Conservation (phyloP, 1,140 invertebrate genomes). For the Nylanderia fulva region DNA sequence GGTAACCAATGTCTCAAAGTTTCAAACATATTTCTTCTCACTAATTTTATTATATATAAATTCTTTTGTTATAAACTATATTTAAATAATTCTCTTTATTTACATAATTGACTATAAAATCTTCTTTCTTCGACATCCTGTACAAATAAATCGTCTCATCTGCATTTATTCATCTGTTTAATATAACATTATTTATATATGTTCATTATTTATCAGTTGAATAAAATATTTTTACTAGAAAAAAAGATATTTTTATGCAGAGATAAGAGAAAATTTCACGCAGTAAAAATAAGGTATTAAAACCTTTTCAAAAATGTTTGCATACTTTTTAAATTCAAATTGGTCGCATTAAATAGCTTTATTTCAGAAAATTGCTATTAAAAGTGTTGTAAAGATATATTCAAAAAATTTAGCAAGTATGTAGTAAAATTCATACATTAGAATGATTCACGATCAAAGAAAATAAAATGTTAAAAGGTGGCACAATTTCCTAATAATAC, state of each 20-base stretch:
- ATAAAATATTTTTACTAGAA: slow-evolving; percentile 15
- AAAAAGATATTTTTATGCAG: slow-evolving; percentile 18
- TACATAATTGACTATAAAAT: slow-evolving; percentile 81
- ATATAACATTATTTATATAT: not conserved
- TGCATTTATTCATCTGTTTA: slow-evolving; percentile 9
- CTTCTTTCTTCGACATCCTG: slow-evolving; percentile 57
- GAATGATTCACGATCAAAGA: slow-evolving; percentile 8
- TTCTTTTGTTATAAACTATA: slow-evolving; percentile 53
- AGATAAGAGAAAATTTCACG: slow-evolving; percentile 36
- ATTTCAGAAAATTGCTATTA: slow-evolving; percentile 30
- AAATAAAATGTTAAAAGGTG: slow-evolving; percentile 14
- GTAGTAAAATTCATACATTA: slow-evolving; percentile 40
- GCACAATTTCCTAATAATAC: slow-evolving; percentile 20
- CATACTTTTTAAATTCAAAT: not conserved
- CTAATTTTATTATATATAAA: slow-evolving; percentile 13
- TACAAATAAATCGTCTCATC: slow-evolving; percentile 66
- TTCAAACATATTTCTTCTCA: slow-evolving; percentile 15
- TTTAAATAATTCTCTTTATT: slow-evolving; percentile 72
- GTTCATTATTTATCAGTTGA: not conserved
- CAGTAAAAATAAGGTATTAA: slow-evolving; percentile 56
- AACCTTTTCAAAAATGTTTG: slow-evolving; percentile 24
- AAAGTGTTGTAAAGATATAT: slow-evolving; percentile 66
- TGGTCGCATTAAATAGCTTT: slow-evolving; percentile 24
- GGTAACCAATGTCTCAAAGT: slow-evolving; percentile 31
- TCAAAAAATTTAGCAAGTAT: slow-evolving; percentile 61